Base-by-base conservation (phyloP, 1,140 invertebrate species). In the Carposina sasakii region DNA sequence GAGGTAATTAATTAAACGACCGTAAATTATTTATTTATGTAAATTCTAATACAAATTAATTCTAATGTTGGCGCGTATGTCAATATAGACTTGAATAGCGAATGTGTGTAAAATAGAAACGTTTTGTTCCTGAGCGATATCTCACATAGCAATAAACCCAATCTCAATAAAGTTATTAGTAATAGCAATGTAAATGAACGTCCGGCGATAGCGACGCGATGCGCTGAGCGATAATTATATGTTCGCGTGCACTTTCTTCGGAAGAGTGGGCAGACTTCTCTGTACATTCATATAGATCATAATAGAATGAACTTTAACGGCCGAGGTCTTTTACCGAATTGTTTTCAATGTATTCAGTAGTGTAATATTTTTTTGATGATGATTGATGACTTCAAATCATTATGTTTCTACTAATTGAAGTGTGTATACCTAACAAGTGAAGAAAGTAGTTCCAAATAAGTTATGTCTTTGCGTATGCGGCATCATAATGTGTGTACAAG, bases 241-340 rank as follows among this genome's bases (percentile, higher is more conserved):
- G 40, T 31, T 52, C 55, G 57, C 1, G 3, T 26, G 49, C 57
- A 49, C 57, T 55, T 63, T 67, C 57, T 46, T 54, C 62, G 62
- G 48, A 57, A 71, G 45, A 70, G 52, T 47, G 63, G 63, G 53
- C 67, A 67, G 42, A 53, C n/a, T n/a, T n/a, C n/a, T n/a, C n/a
- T n/a, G n/a, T n/a, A n/a, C n/a, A n/a, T n/a, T n/a, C n/a, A n/a
- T n/a, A n/a, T n/a, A n/a, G n/a, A n/a, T n/a, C n/a, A n/a, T n/a
- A n/a, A n/a, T n/a, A n/a, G n/a, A n/a, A n/a, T n/a, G n/a, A n/a
- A n/a, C n/a, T n/a, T n/a, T n/a, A n/a, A n/a, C n/a, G n/a, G n/a
- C n/a, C n/a, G n/a, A n/a, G n/a, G n/a, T n/a, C n/a, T n/a, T n/a
- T n/a, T n/a, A n/a, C n/a, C n/a, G n/a, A n/a, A n/a, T n/a, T n/a